Conservation (phyloP, 1,140 invertebrate species). For the Reticulitermes speratus region DNA sequence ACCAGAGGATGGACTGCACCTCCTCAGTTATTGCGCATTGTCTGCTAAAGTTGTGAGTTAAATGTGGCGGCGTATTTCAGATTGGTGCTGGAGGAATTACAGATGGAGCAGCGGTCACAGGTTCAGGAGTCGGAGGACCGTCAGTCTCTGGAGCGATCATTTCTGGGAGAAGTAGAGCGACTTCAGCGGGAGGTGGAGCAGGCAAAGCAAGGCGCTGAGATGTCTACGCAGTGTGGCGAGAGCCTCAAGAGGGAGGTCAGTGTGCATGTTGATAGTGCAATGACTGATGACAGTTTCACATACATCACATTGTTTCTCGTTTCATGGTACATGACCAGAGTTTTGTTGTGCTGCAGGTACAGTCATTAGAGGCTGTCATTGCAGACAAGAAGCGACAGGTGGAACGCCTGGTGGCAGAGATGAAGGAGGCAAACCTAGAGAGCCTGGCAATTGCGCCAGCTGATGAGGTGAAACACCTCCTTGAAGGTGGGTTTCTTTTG, state of each 20-base stretch:
- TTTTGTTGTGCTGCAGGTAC: constrained; percentile 52
- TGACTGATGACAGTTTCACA: not conserved
- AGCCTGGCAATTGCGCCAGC: constrained; percentile 79
- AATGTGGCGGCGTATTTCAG: constrained; percentile 41
- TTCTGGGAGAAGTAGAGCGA: constrained; percentile 75
- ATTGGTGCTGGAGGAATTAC: constrained; percentile 61
- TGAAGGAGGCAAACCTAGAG: constrained; percentile 89
- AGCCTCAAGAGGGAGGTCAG: constrained; percentile 73
- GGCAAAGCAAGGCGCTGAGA: constrained; percentile 76
- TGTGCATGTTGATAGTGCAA: not conserved
- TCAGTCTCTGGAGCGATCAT: constrained; percentile 71
- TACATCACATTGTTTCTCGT: no score
- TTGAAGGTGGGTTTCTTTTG: constrained; percentile 60
- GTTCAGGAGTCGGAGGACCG: constrained; percentile 45
- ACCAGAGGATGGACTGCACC: no score
- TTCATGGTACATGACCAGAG: not conserved
- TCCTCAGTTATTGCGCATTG: no score
- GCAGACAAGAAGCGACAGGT: constrained; percentile 83
- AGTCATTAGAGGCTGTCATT: constrained; percentile 73
- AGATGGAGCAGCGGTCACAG: constrained; percentile 43
- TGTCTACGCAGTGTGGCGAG: constrained; percentile 76
- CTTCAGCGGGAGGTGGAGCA: constrained; percentile 80
- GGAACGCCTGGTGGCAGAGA: constrained; percentile 79
- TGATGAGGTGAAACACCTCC: constrained; percentile 75
- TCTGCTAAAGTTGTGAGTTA: not conserved